These are phyloP conservation scores for Rhagonycha fulva DNA, from an alignment of 2,888 invertebrate genomes.

Conservation along the genomic window DNA sequence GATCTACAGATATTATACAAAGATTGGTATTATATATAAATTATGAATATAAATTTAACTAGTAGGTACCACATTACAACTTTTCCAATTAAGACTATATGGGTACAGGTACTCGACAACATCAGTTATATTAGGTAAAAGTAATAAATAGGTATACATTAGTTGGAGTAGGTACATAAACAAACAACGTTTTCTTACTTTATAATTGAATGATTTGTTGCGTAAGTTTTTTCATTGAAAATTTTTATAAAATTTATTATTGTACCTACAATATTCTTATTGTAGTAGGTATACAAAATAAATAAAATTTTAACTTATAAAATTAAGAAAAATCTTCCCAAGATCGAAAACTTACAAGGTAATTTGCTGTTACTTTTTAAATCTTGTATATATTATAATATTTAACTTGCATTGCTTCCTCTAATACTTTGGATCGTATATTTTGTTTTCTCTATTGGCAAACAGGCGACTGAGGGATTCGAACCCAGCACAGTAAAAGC, in stretches of 20 bases:
- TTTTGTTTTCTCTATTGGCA: too few relatives aligned
- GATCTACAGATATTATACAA: not conserved
- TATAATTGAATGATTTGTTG: not conserved
- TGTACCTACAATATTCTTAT: not conserved
- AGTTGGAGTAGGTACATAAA: not conserved
- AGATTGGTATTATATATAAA: not conserved
- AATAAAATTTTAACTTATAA: too few relatives aligned
- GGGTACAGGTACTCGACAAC: not conserved
- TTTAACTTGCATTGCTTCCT: too few relatives aligned
- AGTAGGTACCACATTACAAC: not conserved
- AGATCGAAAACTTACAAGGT: too few relatives aligned
- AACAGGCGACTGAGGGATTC: too few relatives aligned
- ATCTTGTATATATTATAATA: too few relatives aligned
- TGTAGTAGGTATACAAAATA: too few relatives aligned
- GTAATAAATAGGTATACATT: not conserved
- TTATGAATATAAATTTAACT: not conserved
- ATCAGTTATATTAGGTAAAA: not conserved
- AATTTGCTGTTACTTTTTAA: too few relatives aligned
- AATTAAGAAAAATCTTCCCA: too few relatives aligned
- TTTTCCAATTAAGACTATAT: not conserved
- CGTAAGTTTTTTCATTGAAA: not conserved
- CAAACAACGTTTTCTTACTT: not conserved
- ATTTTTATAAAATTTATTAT: too few relatives aligned
- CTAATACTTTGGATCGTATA: too few relatives aligned
- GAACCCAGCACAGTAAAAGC: too few relatives aligned